phyloP scores from a whole-genome alignment of 2,888 invertebrate species.

The Diaprepes abbreviatus region DNA sequence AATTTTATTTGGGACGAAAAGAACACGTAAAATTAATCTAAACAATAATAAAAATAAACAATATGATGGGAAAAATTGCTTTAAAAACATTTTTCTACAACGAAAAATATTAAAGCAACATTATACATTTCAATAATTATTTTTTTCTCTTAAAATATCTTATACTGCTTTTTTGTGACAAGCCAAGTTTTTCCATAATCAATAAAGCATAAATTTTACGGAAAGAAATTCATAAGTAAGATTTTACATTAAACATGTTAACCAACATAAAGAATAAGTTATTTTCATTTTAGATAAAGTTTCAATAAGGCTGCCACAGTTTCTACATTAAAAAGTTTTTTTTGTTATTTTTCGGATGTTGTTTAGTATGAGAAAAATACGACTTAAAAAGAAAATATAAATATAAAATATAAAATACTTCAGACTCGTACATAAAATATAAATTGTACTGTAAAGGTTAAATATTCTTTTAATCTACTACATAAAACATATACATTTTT shows the following conservation, averaged over 20 bases:
- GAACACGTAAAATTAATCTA: neutral
- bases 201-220: too few relatives aligned
- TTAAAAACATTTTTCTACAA: conserved; percentile 34
- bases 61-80: conserved; percentile 20
- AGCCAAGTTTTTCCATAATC: too few relatives aligned
- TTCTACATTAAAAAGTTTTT: neutral
- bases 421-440: conserved; percentile 1
- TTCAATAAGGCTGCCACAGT: neutral
- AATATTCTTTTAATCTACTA: conserved; percentile 27
- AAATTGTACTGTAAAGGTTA: conserved; percentile 41
- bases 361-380: neutral
- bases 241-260: too few relatives aligned
- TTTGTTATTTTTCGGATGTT: neutral
- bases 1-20: conserved; percentile 1
- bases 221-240: too few relatives aligned
- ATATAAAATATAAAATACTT: conserved; percentile 14
- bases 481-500: conserved; percentile 18
- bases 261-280: too few relatives aligned
- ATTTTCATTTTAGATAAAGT: too few relatives aligned
- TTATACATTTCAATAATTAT: too few relatives aligned
- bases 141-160: conserved; percentile 12
- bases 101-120: conserved; percentile 36
- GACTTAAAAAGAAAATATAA: conserved; percentile 4
- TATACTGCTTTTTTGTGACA: conserved; percentile 12
- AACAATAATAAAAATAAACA: conserved; percentile 20